Percentiles rank a stretch among this genome's conserved stretches.
phyloP scores from a whole-genome alignment of 2,888 invertebrate species.

The Pandemis cinnamomeana region DNA sequence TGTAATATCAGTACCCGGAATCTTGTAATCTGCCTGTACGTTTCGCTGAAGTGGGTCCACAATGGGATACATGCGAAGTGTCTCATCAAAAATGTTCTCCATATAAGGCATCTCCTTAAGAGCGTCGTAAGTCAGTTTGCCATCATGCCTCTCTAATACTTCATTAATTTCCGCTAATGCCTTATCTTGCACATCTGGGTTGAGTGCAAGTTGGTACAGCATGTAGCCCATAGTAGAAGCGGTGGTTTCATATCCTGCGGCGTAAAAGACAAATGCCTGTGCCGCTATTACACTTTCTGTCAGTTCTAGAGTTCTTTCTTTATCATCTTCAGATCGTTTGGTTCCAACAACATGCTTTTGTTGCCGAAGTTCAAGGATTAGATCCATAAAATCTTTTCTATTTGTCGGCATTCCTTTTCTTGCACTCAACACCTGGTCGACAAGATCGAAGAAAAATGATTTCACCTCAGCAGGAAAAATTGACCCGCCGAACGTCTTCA shows the following conservation, averaged over 20 bases:
- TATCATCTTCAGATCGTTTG: slow-evolving; percentile 22
- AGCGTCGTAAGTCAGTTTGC: slow-evolving; percentile 65
- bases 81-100: slow-evolving; percentile 69
- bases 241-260: slow-evolving; percentile 75
- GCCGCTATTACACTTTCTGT: slow-evolving; percentile 63
- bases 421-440: slow-evolving; percentile 33
- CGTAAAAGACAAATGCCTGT: slow-evolving; percentile 73
- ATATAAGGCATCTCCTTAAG: slow-evolving; percentile 68
- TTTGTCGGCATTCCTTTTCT: slow-evolving; percentile 29
- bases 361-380: slow-evolving; percentile 41
- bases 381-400: slow-evolving; percentile 44
- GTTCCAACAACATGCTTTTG: slow-evolving; percentile 18
- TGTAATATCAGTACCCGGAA: slow-evolving; percentile 58
- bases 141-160: slow-evolving; percentile 54
- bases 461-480: slow-evolving; percentile 22
- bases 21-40: slow-evolving; percentile 57
- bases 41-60: slow-evolving; percentile 61
- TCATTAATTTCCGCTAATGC: slow-evolving; percentile 60
- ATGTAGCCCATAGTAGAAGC: slow-evolving; percentile 67
- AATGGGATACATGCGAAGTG: slow-evolving; percentile 73
- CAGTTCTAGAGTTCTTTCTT: slow-evolving; percentile 49
- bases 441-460: slow-evolving; percentile 42
- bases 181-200: slow-evolving; percentile 67
- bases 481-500: slow-evolving; percentile 16
- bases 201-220: slow-evolving; percentile 63